phyloP scores from a whole-genome alignment of 2,113 vertebrate species.

The Okapia johnstoni region DNA sequence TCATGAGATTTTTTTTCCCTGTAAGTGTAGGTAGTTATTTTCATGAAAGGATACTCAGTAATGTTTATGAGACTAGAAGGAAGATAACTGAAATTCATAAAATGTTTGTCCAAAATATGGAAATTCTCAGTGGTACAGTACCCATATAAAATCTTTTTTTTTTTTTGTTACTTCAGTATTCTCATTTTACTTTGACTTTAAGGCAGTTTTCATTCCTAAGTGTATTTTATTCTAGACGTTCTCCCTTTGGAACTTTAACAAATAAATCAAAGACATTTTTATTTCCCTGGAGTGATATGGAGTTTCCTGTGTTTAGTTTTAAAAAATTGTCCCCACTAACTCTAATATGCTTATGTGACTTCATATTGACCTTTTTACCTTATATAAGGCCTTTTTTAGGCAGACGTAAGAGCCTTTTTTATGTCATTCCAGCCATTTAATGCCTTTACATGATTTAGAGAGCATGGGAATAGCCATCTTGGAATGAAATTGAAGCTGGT shows the following conservation, averaged over 20 bases:
- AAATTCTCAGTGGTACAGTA: not conserved
- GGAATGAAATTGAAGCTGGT: not conserved
- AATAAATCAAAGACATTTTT: not conserved
- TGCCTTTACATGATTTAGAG: not conserved
- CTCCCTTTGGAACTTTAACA: not conserved
- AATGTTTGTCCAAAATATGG: not conserved
- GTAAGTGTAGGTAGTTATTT: not conserved
- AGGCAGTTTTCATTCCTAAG: not conserved
- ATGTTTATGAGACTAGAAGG: not conserved
- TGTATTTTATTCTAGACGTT: not conserved
- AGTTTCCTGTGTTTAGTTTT: not conserved
- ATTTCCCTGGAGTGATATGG: not conserved
- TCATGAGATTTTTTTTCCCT: no score
- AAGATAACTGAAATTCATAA: not conserved
- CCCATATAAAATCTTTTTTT: not conserved
- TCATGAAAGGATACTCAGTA: not conserved
- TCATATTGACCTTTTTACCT: not conserved
- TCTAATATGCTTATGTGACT: not conserved
- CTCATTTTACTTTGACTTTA: not conserved
- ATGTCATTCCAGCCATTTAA: not conserved
- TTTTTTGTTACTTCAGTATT: not conserved
- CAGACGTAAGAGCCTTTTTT: not conserved
- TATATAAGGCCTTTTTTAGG: not conserved
- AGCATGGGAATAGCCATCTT: not conserved
- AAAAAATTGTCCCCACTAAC: not conserved